Conservation (phyloP, 2,888 invertebrate genomes). For the Cheilosia scutellata region DNA sequence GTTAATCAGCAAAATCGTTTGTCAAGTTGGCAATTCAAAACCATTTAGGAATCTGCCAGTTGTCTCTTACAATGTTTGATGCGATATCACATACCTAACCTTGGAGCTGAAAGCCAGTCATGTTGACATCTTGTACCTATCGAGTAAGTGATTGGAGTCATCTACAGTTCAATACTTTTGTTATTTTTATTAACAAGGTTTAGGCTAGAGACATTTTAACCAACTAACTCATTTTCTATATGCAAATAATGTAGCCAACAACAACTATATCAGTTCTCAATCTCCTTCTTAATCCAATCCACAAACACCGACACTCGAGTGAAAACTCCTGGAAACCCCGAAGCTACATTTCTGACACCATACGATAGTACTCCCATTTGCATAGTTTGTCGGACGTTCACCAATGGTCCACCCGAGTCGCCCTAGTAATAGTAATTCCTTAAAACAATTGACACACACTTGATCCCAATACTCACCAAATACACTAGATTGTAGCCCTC, state of each 20-base stretch:
- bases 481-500: slow-evolving; percentile 79
- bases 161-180: too few relatives aligned
- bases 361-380: slow-evolving; percentile 82
- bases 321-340: slow-evolving; percentile 67
- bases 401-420: slow-evolving; percentile 83
- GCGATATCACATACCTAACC: too few relatives aligned
- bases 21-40: too few relatives aligned
- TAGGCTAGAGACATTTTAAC: background rate
- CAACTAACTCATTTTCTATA: too few relatives aligned
- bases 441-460: background rate
- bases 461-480: slow-evolving; percentile 78
- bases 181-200: too few relatives aligned
- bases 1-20: too few relatives aligned
- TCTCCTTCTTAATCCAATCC: slow-evolving; percentile 79
- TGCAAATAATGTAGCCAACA: background rate
- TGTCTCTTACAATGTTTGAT: too few relatives aligned
- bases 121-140: too few relatives aligned
- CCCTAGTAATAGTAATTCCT: slow-evolving; percentile 78
- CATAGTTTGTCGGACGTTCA: slow-evolving; percentile 76
- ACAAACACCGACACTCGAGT: slow-evolving; percentile 82
- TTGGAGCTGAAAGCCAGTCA: too few relatives aligned
- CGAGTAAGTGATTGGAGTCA: too few relatives aligned
- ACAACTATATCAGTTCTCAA: background rate
- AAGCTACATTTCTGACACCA: background rate
- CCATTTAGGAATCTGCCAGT: too few relatives aligned